Percentiles rank a stretch among this genome's conserved stretches.
Conservation (phyloP, 1,140 invertebrate genomes). For the Ostrea edulis region DNA sequence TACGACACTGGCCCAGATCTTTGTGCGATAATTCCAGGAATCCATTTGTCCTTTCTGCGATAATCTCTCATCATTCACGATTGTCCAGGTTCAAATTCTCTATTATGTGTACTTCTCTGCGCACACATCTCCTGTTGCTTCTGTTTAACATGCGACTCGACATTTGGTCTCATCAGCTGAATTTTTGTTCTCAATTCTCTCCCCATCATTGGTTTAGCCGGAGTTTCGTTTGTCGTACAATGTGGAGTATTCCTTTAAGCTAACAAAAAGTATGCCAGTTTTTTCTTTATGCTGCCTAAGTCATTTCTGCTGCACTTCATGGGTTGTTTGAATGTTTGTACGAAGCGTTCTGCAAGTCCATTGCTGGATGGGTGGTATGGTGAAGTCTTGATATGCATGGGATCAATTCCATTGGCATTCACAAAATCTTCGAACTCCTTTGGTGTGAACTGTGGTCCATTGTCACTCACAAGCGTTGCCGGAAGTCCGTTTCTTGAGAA, state of each 20-base stretch:
- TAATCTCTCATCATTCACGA: constrained; percentile 34
- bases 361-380: constrained; percentile 50
- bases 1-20: constrained; percentile 40
- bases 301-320: constrained; percentile 33
- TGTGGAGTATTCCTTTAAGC: too few species aligned
- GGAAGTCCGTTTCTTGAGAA: constrained; percentile 78
- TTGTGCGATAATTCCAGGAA: not conserved
- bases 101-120: not conserved
- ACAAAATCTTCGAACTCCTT: constrained; percentile 41
- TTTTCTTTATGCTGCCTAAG: not conserved
- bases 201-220: too few species aligned
- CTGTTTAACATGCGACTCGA: too few species aligned
- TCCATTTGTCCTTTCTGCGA: constrained; percentile 15
- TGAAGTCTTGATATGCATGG: constrained; percentile 35
- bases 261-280: too few species aligned
- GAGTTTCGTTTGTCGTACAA: too few species aligned
- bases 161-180: too few species aligned
- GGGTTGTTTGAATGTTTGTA: constrained; percentile 51
- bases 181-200: too few species aligned
- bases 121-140: too few species aligned
- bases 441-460: constrained; percentile 75
- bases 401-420: constrained; percentile 30
- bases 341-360: constrained; percentile 53
- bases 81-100: constrained; percentile 25
- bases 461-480: constrained; percentile 77